These are phyloP conservation scores for Suillia variegata DNA, from an alignment of 2,888 invertebrate species.

Conservation along the genomic window DNA sequence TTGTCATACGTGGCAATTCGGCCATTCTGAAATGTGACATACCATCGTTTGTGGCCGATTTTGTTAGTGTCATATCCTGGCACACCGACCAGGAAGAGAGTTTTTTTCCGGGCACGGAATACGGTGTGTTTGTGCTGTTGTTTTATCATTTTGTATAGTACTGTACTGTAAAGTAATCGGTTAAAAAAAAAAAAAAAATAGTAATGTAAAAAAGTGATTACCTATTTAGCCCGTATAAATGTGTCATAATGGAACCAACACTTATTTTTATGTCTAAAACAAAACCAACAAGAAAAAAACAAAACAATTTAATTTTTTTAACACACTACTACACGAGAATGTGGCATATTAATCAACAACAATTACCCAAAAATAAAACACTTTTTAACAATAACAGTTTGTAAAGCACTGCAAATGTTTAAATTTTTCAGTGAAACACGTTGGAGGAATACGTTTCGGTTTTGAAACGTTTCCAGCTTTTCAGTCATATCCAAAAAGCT, in stretches of 20 bases:
- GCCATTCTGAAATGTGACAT: conserved; percentile 88
- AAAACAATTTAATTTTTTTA: conserved; percentile 1
- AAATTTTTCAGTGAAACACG: too few relatives aligned
- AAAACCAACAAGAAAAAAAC: too few relatives aligned
- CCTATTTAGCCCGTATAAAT: too few relatives aligned
- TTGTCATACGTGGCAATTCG: conserved; percentile 87
- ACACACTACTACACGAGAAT: conserved; percentile 17
- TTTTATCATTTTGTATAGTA: conserved; percentile 9
- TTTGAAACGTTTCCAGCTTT: too few relatives aligned
- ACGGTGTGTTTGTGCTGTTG: conserved; percentile 53
- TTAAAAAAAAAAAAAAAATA: too few relatives aligned
- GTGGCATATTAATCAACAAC: background rate
- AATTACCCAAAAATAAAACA: background rate
- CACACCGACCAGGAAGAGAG: conserved; percentile 71
- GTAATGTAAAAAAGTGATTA: background rate
- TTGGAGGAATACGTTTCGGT: too few relatives aligned
- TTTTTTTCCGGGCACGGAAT: conserved; percentile 60
- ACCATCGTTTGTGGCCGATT: conserved; percentile 92
- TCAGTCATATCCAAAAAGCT: too few relatives aligned
- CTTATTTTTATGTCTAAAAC: too few relatives aligned
- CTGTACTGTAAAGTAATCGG: background rate
- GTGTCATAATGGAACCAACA: too few relatives aligned
- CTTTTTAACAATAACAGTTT: conserved; percentile 1
- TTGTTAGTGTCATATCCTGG: conserved; percentile 86
- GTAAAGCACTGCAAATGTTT: conserved; percentile 9